Conservation (phyloP, 1,140 invertebrate genomes). For the Leptinotarsa undecemlineata region DNA sequence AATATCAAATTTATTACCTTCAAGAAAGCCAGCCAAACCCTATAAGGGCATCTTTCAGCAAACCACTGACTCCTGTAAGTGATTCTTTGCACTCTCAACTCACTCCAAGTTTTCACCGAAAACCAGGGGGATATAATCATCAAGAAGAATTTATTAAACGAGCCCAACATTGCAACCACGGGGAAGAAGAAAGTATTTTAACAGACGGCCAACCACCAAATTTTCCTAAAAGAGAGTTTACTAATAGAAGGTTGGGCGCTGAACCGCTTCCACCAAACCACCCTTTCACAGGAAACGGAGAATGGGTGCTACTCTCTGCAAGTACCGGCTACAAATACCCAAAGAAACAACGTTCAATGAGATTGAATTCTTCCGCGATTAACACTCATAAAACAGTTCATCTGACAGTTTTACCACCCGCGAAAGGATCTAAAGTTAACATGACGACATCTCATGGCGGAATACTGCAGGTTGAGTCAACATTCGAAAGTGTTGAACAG, state of each 20-base stretch:
- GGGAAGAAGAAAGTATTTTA: conserved; percentile 55
- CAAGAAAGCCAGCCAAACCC: neutral
- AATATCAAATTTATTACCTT: conserved; percentile 23
- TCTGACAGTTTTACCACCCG: conserved; percentile 71
- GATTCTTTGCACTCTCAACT: neutral
- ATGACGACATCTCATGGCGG: conserved; percentile 76
- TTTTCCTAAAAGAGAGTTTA: conserved; percentile 61
- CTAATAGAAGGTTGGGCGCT: conserved; percentile 35
- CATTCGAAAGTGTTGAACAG: conserved; percentile 71
- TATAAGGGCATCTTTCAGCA: conserved; percentile 9
- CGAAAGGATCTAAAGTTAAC: conserved; percentile 65
- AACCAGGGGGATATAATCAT: neutral
- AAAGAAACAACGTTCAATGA: conserved; percentile 57
- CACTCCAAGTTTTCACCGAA: neutral
- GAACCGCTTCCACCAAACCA: conserved; percentile 58
- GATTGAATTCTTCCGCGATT: conserved; percentile 48
- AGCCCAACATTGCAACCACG: neutral
- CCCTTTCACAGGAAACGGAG: conserved; percentile 68
- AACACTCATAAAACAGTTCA: conserved; percentile 63
- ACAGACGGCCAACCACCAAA: conserved; percentile 69
- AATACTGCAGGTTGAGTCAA: conserved; percentile 72
- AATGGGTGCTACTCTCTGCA: conserved; percentile 76
- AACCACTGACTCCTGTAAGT: neutral
- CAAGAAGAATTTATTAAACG: neutral
- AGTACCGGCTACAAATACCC: conserved; percentile 70